Evolutionary conservation across 2,113 vertebrate genomes (phyloP).

Genomic region (Rhea pennata): DNA sequence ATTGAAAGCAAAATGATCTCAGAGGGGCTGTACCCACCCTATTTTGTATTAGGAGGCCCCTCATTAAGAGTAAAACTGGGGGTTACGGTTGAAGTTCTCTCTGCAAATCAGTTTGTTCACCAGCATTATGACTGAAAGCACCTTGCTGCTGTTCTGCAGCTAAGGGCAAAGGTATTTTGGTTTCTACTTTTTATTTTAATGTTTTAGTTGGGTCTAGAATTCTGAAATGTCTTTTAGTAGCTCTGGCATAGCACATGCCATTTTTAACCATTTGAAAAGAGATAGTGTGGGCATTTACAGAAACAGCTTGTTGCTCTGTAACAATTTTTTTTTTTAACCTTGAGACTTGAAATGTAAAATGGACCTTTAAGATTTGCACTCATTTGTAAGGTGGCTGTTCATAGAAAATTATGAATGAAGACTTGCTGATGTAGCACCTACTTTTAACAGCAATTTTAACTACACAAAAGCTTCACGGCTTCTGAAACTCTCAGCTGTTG

Average conservation of each 20-base stretch:
- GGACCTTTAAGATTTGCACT: conserved; percentile 74
- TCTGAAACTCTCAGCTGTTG: conserved; percentile 56
- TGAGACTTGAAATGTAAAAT: conserved; percentile 77
- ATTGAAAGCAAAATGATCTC: conserved; percentile 50
- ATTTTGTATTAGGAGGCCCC: conserved; percentile 2
- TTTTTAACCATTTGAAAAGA: conserved; percentile 68
- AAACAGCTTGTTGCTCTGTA: conserved; percentile 71
- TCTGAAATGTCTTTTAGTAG: conserved; percentile 64
- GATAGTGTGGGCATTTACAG: conserved; percentile 67
- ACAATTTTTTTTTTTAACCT: conserved; percentile 63
- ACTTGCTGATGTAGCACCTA: conserved; percentile 71
- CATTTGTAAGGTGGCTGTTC: conserved; percentile 71
- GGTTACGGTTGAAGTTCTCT: conserved; percentile 69
- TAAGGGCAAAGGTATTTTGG: conserved; percentile 41
- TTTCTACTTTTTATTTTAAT: conserved; percentile 54
- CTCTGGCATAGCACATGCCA: conserved; percentile 66
- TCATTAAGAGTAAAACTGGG: background rate
- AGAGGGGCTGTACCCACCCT: conserved; percentile 35
- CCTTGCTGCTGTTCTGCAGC: conserved; percentile 46
- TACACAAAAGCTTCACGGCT: conserved; percentile 61
- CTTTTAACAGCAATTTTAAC: conserved; percentile 68
- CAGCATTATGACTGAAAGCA: conserved; percentile 68
- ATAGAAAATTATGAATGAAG: conserved; percentile 64
- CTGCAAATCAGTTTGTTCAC: conserved; percentile 77
- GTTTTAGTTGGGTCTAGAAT: conserved; percentile 67